Evolutionary conservation across 2,888 invertebrate genomes (phyloP).

Genomic region (Quadriops clusia): DNA sequence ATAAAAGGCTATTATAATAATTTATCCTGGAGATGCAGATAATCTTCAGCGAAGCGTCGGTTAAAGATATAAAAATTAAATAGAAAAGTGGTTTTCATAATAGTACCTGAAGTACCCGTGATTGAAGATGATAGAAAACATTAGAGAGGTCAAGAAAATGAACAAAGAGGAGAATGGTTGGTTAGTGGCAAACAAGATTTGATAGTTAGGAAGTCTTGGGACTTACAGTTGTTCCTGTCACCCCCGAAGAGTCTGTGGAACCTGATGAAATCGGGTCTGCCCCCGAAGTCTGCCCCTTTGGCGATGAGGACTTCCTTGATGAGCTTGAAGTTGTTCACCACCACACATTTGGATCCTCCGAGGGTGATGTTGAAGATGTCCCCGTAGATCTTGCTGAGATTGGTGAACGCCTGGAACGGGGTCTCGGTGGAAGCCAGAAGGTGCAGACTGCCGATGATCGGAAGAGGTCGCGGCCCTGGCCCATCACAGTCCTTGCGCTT

Average conservation of each 20-base stretch:
- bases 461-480: constrained; percentile 56
- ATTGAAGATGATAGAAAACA: too few species aligned
- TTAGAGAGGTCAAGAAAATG: too few species aligned
- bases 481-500: constrained; percentile 31
- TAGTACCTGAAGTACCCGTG: too few species aligned
- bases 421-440: constrained; percentile 49
- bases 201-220: too few species aligned
- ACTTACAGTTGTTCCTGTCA: constrained; percentile 80
- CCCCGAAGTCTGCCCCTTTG: constrained; percentile 71
- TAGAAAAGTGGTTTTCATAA: too few species aligned
- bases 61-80: too few species aligned
- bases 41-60: too few species aligned
- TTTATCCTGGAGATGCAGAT: too few species aligned
- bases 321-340: constrained; percentile 60
- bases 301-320: constrained; percentile 67
- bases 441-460: constrained; percentile 60
- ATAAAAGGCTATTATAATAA: too few species aligned
- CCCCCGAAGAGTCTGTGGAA: constrained; percentile 76
- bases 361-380: constrained; percentile 59
- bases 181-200: too few species aligned
- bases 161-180: too few species aligned
- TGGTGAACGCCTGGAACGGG: constrained; percentile 62
- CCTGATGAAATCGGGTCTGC: constrained; percentile 68
- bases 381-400: constrained; percentile 56
- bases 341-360: constrained; percentile 56